Percentiles rank a stretch among this genome's conserved stretches.
These are phyloP conservation scores for Coenonympha arcania DNA, from an alignment of 2,888 invertebrate species.

Conservation along the genomic window DNA sequence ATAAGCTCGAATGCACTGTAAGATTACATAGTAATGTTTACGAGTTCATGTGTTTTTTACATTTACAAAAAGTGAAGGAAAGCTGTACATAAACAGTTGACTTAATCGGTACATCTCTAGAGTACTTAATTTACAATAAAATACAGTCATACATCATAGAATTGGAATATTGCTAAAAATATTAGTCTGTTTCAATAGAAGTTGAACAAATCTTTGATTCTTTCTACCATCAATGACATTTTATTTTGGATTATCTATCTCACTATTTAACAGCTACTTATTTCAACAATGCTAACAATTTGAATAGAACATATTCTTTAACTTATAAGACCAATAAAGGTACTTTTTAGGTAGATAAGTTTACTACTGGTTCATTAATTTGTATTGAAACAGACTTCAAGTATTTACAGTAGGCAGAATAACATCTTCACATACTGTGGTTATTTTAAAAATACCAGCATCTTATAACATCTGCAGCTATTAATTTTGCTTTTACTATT, in stretches of 20 bases:
- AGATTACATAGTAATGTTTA: no score
- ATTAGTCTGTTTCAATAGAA: constrained; percentile 24
- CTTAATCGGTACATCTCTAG: constrained; percentile 42
- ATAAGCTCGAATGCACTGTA: no score
- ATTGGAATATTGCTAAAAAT: constrained; percentile 54
- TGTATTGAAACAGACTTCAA: constrained; percentile 28
- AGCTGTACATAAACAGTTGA: constrained; percentile 66
- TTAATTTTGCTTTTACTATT: neutral
- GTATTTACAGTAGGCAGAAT: constrained; percentile 40
- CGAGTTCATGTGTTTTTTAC: no score
- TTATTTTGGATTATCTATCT: no score
- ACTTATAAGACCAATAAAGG: no score
- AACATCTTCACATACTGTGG: constrained; percentile 38
- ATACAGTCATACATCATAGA: constrained; percentile 57
- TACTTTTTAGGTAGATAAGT: no score
- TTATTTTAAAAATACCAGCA: constrained; percentile 21
- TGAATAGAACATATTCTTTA: no score
- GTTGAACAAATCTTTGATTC: neutral
- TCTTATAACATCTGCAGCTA: neutral
- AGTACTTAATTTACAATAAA: constrained; percentile 56
- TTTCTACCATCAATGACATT: no score
- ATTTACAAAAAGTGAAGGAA: constrained; percentile 64
- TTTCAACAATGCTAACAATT: no score
- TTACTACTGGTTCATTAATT: no score
- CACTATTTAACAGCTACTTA: no score